phyloP scores from a whole-genome alignment of 2,113 vertebrate species.

The Peromyscus maniculatus region DNA sequence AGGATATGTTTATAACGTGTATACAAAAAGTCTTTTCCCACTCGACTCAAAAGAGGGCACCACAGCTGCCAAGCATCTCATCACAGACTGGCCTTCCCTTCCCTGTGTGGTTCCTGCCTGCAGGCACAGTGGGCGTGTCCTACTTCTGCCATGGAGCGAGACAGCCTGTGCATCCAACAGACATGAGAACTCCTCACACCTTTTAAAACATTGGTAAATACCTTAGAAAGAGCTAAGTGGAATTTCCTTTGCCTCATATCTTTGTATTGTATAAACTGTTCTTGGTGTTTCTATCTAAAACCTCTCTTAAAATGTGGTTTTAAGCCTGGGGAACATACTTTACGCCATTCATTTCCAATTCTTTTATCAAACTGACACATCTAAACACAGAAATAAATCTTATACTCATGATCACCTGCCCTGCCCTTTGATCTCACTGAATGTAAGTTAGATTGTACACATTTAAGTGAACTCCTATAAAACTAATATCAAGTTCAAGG shows the following conservation, averaged over 20 bases:
- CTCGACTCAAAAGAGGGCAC: neutral
- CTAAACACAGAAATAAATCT: neutral
- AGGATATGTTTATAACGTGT: neutral
- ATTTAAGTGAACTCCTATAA: neutral
- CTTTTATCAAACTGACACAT: neutral
- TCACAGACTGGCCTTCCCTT: neutral
- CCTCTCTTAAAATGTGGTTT: neutral
- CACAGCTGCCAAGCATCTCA: accelerated
- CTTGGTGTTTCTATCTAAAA: neutral
- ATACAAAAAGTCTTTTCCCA: neutral
- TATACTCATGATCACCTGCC: neutral
- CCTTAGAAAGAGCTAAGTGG: neutral
- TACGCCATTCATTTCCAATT: neutral
- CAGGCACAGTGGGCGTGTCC: neutral
- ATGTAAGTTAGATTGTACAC: neutral
- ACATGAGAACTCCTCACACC: neutral
- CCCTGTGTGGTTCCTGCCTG: neutral
- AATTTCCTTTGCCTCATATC: neutral
- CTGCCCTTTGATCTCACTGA: neutral
- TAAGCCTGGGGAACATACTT: neutral
- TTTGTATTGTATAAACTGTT: neutral
- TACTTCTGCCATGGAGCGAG: neutral
- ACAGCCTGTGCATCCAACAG: neutral
- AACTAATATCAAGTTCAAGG: neutral
- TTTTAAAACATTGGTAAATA: neutral